Percentiles rank a stretch among this genome's conserved stretches.
Evolutionary conservation across 2,113 vertebrate genomes (phyloP).

Genomic region (Orientallactaga bullata): DNA sequence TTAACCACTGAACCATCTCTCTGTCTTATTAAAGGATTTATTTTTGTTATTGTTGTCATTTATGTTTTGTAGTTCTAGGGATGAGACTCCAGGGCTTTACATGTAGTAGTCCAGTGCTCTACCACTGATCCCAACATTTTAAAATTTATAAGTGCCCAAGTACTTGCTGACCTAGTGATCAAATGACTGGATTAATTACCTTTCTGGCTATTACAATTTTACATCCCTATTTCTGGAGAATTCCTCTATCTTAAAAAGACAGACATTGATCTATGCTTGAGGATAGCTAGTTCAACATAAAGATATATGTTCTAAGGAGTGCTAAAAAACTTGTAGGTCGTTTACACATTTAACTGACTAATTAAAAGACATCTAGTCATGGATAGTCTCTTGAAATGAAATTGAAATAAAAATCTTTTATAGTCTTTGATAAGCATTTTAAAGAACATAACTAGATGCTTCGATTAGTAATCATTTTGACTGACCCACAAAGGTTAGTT

Average conservation of each 20-base stretch:
- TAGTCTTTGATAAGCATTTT: constrained; percentile 19
- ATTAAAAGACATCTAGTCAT: constrained; percentile 18
- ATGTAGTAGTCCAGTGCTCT: background rate
- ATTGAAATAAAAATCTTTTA: background rate
- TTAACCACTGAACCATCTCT: too few species aligned
- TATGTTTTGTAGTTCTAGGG: too few species aligned
- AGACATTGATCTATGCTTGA: background rate
- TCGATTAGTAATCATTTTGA: background rate
- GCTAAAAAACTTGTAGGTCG: constrained; percentile 24
- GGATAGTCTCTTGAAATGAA: background rate
- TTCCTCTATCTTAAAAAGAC: background rate
- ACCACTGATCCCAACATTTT: background rate
- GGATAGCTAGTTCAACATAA: background rate
- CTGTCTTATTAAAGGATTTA: too few species aligned
- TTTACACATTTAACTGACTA: background rate
- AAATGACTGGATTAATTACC: background rate
- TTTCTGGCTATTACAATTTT: constrained; percentile 13
- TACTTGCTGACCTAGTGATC: background rate
- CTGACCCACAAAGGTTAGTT: background rate
- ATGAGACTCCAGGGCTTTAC: background rate
- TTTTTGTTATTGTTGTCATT: background rate
- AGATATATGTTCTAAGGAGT: constrained; percentile 20
- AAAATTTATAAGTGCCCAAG: background rate
- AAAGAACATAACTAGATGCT: background rate
- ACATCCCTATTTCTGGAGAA: constrained; percentile 27